These are phyloP conservation scores for Gymnorhina tibicen DNA, from an alignment of 2,113 vertebrate species.

Conservation along the genomic window DNA sequence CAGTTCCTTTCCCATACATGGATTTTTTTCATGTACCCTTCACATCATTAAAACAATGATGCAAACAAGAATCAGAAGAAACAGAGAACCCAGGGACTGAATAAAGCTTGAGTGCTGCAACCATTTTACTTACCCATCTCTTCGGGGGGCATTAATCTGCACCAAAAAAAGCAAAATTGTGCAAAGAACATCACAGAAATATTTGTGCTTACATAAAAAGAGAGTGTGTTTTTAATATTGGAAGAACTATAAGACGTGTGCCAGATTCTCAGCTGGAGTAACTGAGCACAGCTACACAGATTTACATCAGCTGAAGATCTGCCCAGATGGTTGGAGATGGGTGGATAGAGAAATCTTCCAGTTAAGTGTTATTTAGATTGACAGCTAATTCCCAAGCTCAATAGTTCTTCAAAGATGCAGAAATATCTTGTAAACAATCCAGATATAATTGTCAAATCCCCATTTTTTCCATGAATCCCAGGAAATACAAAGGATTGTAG, in stretches of 20 bases:
- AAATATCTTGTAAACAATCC: background rate
- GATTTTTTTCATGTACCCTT: background rate
- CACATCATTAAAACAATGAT: background rate
- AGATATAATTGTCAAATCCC: background rate
- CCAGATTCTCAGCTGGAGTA: slow-evolving; percentile 48
- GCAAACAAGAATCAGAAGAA: background rate
- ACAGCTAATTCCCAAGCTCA: background rate
- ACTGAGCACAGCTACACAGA: background rate
- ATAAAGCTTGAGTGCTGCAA: background rate
- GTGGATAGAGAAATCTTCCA: slow-evolving; percentile 4
- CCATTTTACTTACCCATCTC: background rate
- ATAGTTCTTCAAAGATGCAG: background rate
- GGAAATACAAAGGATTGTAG: background rate
- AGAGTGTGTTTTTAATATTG: slow-evolving; percentile 21
- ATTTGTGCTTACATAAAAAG: slow-evolving; percentile 1
- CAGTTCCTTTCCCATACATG: background rate
- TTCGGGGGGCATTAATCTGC: background rate
- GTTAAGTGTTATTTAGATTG: background rate
- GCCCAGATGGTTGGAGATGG: slow-evolving; percentile 10
- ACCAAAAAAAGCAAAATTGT: background rate
- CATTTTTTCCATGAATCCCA: background rate
- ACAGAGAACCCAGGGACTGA: background rate
- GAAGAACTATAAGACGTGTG: background rate
- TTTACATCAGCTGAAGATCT: slow-evolving; percentile 32
- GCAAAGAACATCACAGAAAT: background rate